phyloP scores from a whole-genome alignment of 2,888 invertebrate species.

The Cryptocheilus praepositus region DNA sequence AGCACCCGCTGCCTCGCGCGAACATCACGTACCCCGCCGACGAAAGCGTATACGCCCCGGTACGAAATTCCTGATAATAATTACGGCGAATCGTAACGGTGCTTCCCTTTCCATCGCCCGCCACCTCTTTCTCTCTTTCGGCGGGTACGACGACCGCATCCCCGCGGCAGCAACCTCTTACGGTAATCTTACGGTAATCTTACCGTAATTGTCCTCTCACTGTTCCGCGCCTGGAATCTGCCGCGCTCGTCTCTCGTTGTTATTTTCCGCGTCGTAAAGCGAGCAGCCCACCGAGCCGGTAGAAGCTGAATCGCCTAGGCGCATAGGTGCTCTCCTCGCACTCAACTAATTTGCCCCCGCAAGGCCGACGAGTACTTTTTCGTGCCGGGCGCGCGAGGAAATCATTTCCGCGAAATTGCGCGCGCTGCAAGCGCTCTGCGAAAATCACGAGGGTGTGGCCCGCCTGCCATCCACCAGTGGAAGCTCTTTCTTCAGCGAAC shows the following conservation, averaged over 20 bases:
- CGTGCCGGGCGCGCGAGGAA: background rate
- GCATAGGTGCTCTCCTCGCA: too few relatives aligned
- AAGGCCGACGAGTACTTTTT: too few relatives aligned
- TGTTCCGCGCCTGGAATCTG: slow-evolving; percentile 30
- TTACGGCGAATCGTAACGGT: slow-evolving; percentile 39
- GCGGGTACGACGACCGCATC: slow-evolving; percentile 36
- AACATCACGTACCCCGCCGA: too few relatives aligned
- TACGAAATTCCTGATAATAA: slow-evolving; percentile 18
- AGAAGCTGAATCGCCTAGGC: too few relatives aligned
- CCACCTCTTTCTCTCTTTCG: too few relatives aligned
- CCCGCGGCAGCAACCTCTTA: slow-evolving; percentile 5
- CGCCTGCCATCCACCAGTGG: too few relatives aligned
- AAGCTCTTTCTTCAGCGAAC: too few relatives aligned
- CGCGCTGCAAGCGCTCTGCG: background rate
- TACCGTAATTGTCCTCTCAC: slow-evolving; percentile 45
- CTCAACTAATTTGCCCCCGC: too few relatives aligned
- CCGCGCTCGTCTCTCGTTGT: background rate
- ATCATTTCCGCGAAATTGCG: slow-evolving; percentile 31
- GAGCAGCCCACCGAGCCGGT: background rate
- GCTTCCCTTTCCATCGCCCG: slow-evolving; percentile 1
- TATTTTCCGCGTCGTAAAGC: too few relatives aligned
- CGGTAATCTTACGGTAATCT: slow-evolving; percentile 32
- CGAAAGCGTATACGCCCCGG: background rate
- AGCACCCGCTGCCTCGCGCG: too few relatives aligned
- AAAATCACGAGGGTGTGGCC: background rate